phyloP scores from a whole-genome alignment of 1,140 invertebrate genomes.

The Argopecten irradians region DNA sequence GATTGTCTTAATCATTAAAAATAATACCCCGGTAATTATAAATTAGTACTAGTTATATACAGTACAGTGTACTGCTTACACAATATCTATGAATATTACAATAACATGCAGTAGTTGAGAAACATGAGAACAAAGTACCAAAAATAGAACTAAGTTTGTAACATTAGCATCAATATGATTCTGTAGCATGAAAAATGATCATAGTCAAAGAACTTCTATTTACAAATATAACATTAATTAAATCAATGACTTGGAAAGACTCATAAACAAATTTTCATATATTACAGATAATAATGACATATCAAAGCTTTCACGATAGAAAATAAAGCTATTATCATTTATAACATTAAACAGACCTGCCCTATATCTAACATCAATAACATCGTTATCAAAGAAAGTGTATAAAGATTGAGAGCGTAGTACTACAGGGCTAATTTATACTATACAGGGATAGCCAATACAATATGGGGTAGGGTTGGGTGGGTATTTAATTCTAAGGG shows the following conservation, averaged over 20 bases:
- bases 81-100: neutral
- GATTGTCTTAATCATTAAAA: neutral
- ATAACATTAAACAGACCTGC: neutral
- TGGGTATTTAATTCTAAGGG: too few relatives aligned
- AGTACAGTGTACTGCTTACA: neutral
- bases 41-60: neutral
- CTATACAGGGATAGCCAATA: too few relatives aligned
- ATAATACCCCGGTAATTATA: neutral
- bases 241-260: neutral
- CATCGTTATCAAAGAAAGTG: too few relatives aligned
- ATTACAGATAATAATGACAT: neutral
- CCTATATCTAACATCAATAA: slow-evolving; percentile 6
- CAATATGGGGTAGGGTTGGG: too few relatives aligned
- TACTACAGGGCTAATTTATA: too few relatives aligned
- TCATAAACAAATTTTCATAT: neutral
- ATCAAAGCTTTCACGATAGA: neutral
- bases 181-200: neutral
- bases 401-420: too few relatives aligned
- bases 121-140: neutral
- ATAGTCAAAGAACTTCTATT: neutral
- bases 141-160: neutral
- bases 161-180: neutral
- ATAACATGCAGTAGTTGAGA: neutral
- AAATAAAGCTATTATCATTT: neutral
- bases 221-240: neutral